These are phyloP conservation scores for Papilio demoleus DNA, from an alignment of 2,888 invertebrate genomes.

Conservation along the genomic window DNA sequence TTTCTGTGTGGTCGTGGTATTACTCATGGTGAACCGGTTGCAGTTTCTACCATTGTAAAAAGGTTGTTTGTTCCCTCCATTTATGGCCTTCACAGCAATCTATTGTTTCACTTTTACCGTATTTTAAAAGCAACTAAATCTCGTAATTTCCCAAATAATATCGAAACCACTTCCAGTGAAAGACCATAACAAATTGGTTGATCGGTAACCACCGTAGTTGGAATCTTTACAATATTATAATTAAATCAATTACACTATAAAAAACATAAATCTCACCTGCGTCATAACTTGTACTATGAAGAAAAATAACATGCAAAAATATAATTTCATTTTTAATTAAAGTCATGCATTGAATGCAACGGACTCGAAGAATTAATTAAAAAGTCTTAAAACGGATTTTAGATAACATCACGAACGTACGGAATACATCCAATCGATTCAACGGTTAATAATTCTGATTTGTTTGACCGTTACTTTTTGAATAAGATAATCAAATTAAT, in stretches of 20 bases:
- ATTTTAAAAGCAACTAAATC: no score
- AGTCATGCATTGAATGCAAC: neutral
- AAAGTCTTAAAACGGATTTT: constrained; percentile 16
- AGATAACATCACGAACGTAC: constrained; percentile 26
- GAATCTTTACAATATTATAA: neutral
- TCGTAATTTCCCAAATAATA: no score
- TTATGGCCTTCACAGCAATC: no score
- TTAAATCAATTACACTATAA: neutral
- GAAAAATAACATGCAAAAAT: constrained; percentile 51
- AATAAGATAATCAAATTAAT: neutral
- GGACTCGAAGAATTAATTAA: constrained; percentile 30
- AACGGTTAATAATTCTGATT: neutral
- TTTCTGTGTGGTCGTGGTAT: no score
- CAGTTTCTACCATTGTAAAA: no score
- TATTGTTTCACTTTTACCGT: no score
- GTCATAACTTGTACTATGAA: constrained; percentile 51
- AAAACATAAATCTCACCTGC: constrained; percentile 54
- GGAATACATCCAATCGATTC: constrained; percentile 26
- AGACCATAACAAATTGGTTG: no score
- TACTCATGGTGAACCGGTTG: no score
- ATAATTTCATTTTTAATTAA: constrained; percentile 46
- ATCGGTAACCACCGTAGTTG: no score
- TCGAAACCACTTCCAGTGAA: no score
- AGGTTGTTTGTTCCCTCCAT: no score
- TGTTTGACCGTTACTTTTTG: neutral